Evolutionary conservation across 2,888 invertebrate genomes (phyloP), one percentile per base, ranked within the genome.

Genomic region (Lepidochrysops patricia): DNA sequence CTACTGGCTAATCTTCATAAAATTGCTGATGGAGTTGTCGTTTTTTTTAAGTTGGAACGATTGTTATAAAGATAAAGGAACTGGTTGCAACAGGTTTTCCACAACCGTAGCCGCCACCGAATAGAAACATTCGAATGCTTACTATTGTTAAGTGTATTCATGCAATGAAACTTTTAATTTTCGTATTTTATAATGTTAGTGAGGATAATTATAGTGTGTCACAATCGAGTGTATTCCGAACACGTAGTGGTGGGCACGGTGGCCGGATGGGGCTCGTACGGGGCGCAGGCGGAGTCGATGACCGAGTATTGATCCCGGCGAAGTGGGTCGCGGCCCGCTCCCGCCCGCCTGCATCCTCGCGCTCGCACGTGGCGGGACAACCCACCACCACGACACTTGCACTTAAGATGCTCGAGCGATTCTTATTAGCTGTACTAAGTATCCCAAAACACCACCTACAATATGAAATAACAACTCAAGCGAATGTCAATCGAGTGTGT

Each of bases 301-400:
- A 86, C 89, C 89, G 84, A 80, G 86, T 89, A 89, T 89, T 83
- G 88, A 89, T 88, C 86, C 79, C 69, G 71, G 68, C 75, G 74
- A 88, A 81, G 83, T 89, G 79, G 89, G 89, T 86, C 86, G 78
- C 77, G 86, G 82, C 87, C 87, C 70, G 82, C 76, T 87, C 84
- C 78, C 77, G 29, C 37, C 15, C 37, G 43, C 19, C 50, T 25
- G 50, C 26, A 50, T 25, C 25, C 23, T 50, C 26, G 25, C 25
- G 26, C 26, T 5, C 7, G 29, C 29, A 4, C 4, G 29, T 7
- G 29, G 6, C n/a, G 50, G 50, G 50, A 5, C 25, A 4, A 13
- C 9, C 25, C 12, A 12, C 2, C 48, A 6, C 48, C 13, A 12
- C 35, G 35, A 35, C 35, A 35, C 35, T 13, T 43, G 43, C 19